Percentiles rank a stretch among this genome's conserved stretches.
phyloP scores from a whole-genome alignment of 1,140 invertebrate species.

The Bradynema listronoti region DNA sequence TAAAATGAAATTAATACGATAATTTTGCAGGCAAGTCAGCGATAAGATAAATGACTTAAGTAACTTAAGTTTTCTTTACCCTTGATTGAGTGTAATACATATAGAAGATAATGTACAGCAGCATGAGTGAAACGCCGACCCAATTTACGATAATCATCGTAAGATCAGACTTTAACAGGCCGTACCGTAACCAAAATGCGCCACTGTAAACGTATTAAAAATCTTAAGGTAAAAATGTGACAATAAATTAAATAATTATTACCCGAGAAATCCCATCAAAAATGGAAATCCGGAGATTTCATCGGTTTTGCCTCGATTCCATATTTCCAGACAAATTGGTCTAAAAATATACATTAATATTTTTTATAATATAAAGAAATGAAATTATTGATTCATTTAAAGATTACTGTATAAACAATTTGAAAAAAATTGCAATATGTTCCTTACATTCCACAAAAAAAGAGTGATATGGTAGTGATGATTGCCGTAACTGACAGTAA shows the following conservation, averaged over 20 bases:
- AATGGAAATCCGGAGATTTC: conserved; percentile 54
- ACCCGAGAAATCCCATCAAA: conserved; percentile 53
- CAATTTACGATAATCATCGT: conserved; percentile 53
- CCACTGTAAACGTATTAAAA: conserved; percentile 48
- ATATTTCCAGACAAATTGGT: conserved; percentile 55
- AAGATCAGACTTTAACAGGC: conserved; percentile 46
- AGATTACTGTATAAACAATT: conserved; percentile 1
- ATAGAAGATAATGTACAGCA: conserved; percentile 48
- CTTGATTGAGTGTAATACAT: conserved; percentile 37
- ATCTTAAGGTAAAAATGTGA: too few species aligned
- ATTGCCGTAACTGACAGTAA: conserved; percentile 53
- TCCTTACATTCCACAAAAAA: conserved; percentile 54
- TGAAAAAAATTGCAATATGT: conserved; percentile 5
- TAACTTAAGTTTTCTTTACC: too few species aligned
- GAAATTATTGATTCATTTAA: background rate
- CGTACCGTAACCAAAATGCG: conserved; percentile 54
- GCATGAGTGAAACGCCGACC: conserved; percentile 46
- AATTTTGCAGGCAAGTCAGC: too few species aligned
- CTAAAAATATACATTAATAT: conserved; percentile 33
- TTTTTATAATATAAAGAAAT: too few species aligned
- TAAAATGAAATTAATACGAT: conserved; percentile 10
- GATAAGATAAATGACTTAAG: too few species aligned
- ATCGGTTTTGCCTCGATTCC: conserved; percentile 35
- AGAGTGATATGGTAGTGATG: conserved; percentile 52
- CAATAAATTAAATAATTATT: background rate